A percentile compares a stretch with the other conserved stretches of the same genome.
Conservation (phyloP, 2,888 invertebrate species). For the Acanthosepion esculentum region DNA sequence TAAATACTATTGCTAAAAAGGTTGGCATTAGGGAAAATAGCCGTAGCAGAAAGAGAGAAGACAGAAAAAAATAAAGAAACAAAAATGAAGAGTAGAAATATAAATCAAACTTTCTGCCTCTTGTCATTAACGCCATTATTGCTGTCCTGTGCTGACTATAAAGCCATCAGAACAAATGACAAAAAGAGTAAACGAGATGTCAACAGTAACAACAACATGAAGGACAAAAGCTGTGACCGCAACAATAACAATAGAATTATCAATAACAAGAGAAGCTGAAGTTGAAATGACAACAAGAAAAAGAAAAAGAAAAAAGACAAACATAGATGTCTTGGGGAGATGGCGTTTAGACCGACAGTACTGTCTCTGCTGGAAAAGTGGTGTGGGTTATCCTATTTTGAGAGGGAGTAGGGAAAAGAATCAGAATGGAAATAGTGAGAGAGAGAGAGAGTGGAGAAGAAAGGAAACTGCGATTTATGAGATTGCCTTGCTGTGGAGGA, state of each 20-base stretch:
- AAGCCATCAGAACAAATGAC: background rate
- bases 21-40: background rate
- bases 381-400: no score
- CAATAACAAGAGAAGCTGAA: background rate
- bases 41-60: background rate
- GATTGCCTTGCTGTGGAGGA: no score
- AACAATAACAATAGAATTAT: background rate
- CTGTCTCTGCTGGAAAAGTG: no score
- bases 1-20: background rate
- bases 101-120: background rate
- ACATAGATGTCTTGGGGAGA: no score
- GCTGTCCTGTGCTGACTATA: background rate
- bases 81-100: background rate
- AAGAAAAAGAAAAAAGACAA: no score
- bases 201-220: background rate
- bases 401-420: no score
- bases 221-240: background rate
- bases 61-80: background rate
- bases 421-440: no score
- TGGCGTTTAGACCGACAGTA: no score
- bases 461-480: no score
- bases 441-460: no score
- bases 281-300: background rate
- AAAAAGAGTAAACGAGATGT: background rate
- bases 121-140: background rate